A percentile compares a stretch with the other conserved stretches of the same genome.
These are phyloP conservation scores for Tridacna gigas DNA, from an alignment of 2,888 invertebrate species.

Conservation along the genomic window DNA sequence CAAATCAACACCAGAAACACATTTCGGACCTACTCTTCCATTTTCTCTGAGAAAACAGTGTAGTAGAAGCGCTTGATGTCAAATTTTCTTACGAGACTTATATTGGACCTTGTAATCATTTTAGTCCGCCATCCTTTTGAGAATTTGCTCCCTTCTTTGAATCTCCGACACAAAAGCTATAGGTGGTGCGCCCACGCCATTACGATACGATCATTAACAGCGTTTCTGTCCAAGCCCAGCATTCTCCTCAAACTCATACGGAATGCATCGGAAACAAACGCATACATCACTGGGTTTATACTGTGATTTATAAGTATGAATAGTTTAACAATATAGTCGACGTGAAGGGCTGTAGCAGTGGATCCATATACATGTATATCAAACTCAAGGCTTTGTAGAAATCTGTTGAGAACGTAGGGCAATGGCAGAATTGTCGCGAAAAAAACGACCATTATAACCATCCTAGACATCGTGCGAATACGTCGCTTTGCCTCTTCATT, in stretches of 20 bases:
- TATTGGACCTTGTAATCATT: too few species aligned
- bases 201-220: slow-evolving; percentile 29
- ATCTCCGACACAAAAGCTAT: neutral
- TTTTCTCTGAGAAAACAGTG: too few species aligned
- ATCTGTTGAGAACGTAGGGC: slow-evolving; percentile 39
- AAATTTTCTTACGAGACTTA: too few species aligned
- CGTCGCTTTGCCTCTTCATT: slow-evolving; percentile 38
- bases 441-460: slow-evolving; percentile 49
- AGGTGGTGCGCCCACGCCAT: neutral
- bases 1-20: too few species aligned
- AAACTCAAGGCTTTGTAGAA: neutral
- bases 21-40: too few species aligned
- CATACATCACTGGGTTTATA: slow-evolving; percentile 52
- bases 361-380: neutral
- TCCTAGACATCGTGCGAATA: slow-evolving; percentile 52
- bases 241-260: slow-evolving; percentile 44
- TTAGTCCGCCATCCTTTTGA: too few species aligned
- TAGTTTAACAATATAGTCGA: slow-evolving; percentile 30
- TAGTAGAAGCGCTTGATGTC: too few species aligned
- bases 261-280: slow-evolving; percentile 53
- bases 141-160: neutral
- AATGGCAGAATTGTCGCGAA: slow-evolving; percentile 54
- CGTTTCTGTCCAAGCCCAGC: slow-evolving; percentile 18
- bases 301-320: slow-evolving; percentile 47
- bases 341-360: slow-evolving; percentile 1